Evolutionary conservation across 2,113 vertebrate genomes (phyloP).

Genomic region (Podocnemis expansa): DNA sequence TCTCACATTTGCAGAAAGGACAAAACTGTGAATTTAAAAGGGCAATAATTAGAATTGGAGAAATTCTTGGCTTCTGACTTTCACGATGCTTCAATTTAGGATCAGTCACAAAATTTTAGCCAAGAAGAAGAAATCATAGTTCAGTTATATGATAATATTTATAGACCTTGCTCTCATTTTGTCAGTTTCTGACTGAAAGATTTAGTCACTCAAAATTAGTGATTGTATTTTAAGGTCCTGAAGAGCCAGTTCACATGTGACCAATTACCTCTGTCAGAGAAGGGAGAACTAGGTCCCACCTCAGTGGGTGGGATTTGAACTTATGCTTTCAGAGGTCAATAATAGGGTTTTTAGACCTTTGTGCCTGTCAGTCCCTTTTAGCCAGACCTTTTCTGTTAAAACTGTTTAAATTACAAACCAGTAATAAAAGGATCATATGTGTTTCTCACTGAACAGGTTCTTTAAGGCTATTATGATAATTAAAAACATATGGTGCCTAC

Average conservation of each 20-base stretch:
- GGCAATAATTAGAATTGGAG: constrained; percentile 35
- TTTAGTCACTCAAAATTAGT: constrained; percentile 49
- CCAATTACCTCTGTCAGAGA: constrained; percentile 85
- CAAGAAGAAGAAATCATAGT: constrained; percentile 1
- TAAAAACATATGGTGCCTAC: constrained; percentile 92
- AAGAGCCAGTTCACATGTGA: constrained; percentile 77
- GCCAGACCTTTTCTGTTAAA: constrained; percentile 82
- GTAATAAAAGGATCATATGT: constrained; percentile 85
- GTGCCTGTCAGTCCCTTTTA: constrained; percentile 70
- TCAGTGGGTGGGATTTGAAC: constrained; percentile 83
- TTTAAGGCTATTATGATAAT: constrained; percentile 92
- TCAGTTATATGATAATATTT: constrained; percentile 36
- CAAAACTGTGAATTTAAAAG: constrained; percentile 57
- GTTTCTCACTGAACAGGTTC: constrained; percentile 88
- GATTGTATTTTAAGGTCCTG: constrained; percentile 76
- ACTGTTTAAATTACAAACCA: constrained; percentile 84
- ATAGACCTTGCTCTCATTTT: constrained; percentile 18
- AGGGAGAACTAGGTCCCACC: constrained; percentile 68
- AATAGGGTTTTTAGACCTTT: constrained; percentile 76
- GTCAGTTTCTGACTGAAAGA: constrained; percentile 31
- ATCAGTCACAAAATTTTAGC: accelerated
- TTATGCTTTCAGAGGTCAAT: constrained; percentile 77
- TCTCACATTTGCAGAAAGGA: constrained; percentile 43
- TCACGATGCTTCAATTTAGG: neutral
- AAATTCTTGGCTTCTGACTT: constrained; percentile 54